Conservation (phyloP, 2,797 vertebrate genomes). For the Fistularia tabacaria region DNA sequence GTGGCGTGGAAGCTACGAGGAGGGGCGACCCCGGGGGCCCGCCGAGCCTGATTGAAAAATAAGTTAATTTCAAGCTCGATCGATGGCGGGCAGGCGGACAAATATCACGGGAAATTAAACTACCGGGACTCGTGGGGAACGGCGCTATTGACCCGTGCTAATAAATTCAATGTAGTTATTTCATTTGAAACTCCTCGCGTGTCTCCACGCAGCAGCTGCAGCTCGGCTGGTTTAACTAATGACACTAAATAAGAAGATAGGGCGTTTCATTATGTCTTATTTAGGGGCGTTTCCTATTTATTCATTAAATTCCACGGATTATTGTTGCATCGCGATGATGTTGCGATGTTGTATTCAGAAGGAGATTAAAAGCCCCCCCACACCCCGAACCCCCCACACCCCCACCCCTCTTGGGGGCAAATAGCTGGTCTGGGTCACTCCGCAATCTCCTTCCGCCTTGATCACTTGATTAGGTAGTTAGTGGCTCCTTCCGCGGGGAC, state of each 20-base stretch:
- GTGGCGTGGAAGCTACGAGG: slow-evolving; percentile 81
- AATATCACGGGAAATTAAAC: slow-evolving; percentile 99
- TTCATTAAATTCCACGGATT: slow-evolving; percentile 75
- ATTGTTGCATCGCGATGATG: too few species aligned
- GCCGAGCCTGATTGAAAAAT: slow-evolving; percentile 99
- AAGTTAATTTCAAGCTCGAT: slow-evolving; percentile 99
- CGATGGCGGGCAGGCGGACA: slow-evolving; percentile 98
- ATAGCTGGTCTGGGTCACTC: slow-evolving; percentile 96
- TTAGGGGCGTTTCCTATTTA: slow-evolving; percentile 71
- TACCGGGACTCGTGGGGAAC: slow-evolving; percentile 87
- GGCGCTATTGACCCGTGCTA: slow-evolving; percentile 95
- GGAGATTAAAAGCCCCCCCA: slow-evolving; percentile 86
- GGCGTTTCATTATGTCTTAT: slow-evolving; percentile 88
- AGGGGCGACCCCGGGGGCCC: slow-evolving; percentile 90
- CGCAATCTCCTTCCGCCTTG: slow-evolving; percentile 94
- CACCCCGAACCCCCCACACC: too few species aligned
- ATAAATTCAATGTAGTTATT: slow-evolving; percentile 97
- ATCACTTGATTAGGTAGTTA: slow-evolving; percentile 99
- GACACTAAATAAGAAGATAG: slow-evolving; percentile 91
- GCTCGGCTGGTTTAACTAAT: slow-evolving; percentile 99
- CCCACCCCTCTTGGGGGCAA: slow-evolving; percentile 70
- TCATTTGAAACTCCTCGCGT: slow-evolving; percentile 77
- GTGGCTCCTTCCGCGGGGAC: slow-evolving; percentile 84
- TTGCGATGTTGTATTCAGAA: slow-evolving; percentile 71
- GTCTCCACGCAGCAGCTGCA: slow-evolving; percentile 58